Evolutionary conservation across 2,797 vertebrate genomes (phyloP).

Genomic region (Chromobotia macracanthus): DNA sequence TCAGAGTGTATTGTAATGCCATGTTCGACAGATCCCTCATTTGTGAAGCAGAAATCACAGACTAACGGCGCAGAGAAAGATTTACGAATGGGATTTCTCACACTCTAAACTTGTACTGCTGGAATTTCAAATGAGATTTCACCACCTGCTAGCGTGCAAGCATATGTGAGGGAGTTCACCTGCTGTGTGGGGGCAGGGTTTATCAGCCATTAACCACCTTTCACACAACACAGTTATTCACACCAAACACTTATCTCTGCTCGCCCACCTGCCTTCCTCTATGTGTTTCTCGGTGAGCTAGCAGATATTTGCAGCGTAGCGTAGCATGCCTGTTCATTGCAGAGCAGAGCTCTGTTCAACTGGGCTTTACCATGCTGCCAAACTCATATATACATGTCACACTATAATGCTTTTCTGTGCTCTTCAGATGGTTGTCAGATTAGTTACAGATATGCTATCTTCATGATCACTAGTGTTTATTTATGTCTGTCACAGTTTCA

Average conservation of each 20-base stretch:
- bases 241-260: constrained; percentile 50
- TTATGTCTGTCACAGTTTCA: background rate
- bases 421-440: constrained; percentile 49
- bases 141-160: constrained; percentile 48
- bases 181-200: constrained; percentile 46
- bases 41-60: constrained; percentile 48
- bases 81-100: constrained; percentile 51
- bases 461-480: constrained; percentile 7
- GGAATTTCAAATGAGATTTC: constrained; percentile 60
- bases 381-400: constrained; percentile 13
- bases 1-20: constrained; percentile 30
- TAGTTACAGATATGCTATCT: constrained; percentile 26
- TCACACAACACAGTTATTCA: constrained; percentile 32
- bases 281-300: background rate
- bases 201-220: constrained; percentile 58
- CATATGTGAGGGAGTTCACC: constrained; percentile 42
- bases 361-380: constrained; percentile 15
- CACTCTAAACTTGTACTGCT: constrained; percentile 45
- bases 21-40: constrained; percentile 51
- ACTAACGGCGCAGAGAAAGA: constrained; percentile 42
- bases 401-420: constrained; percentile 12
- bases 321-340: constrained; percentile 38
- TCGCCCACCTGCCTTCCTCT: constrained; percentile 51
- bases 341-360: constrained; percentile 18
- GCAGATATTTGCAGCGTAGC: constrained; percentile 40